Conservation (phyloP, 2,113 vertebrate species). For the Campylomormyrus tamandua region DNA sequence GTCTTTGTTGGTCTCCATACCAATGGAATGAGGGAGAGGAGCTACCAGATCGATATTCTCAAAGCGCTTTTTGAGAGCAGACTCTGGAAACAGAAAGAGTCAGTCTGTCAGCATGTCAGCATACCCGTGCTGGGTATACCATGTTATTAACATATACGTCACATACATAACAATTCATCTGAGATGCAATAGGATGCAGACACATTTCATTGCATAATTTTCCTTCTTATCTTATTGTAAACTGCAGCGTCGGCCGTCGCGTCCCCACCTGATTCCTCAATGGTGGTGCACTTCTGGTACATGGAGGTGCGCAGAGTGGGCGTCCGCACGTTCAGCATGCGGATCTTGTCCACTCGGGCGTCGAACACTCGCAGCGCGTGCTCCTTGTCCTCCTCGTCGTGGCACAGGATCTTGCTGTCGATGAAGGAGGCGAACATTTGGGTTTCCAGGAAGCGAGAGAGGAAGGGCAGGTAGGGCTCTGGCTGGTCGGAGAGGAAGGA, state of each 20-base stretch:
- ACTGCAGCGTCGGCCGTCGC: not conserved
- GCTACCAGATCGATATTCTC: conserved; percentile 46
- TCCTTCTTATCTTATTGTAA: not conserved
- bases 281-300: conserved; percentile 95
- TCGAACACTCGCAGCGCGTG: conserved; percentile 88
- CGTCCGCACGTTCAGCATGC: conserved; percentile 85
- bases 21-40: conserved; percentile 41
- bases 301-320: conserved; percentile 92
- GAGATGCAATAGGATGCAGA: not conserved
- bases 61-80: conserved; percentile 45
- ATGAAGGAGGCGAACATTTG: conserved; percentile 99
- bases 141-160: not conserved
- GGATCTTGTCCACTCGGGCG: conserved; percentile 85
- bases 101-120: conserved; percentile 5
- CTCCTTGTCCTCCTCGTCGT: conserved; percentile 95
- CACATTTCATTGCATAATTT: not conserved
- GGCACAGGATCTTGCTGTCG: conserved; percentile 95
- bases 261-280: conserved; percentile 83
- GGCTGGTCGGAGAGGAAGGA: conserved; percentile 97
- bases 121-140: not conserved
- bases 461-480: conserved; percentile 94
- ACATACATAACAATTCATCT: not conserved
- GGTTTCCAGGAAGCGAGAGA: conserved; percentile 94
- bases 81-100: conserved; percentile 46
- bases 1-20: conserved; percentile 34